Conservation (phyloP, 2,888 invertebrate species). For the Lasioglossum figueresi region DNA sequence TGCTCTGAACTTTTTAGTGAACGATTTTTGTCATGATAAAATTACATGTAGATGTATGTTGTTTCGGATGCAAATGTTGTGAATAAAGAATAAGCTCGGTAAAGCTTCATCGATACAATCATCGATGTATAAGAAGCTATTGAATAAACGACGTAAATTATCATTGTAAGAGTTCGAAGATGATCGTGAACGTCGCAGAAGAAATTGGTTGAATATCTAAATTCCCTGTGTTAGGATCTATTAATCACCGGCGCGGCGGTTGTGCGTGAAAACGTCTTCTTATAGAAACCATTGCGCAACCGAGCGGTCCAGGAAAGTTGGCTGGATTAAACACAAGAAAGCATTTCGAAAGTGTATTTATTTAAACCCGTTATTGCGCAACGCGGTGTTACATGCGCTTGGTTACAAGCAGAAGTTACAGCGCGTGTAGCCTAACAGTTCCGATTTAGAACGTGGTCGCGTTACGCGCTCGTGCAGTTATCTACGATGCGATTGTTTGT, state of each 20-base stretch:
- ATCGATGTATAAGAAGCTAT: not conserved
- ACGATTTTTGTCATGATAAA: not conserved
- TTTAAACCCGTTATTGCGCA: constrained; percentile 40
- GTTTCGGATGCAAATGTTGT: not conserved
- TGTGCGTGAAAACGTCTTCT: constrained; percentile 15
- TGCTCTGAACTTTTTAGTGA: not conserved
- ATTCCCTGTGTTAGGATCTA: not conserved
- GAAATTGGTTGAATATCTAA: not conserved
- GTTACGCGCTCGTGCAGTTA: not conserved
- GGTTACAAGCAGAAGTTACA: constrained; percentile 22
- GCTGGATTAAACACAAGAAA: constrained; percentile 41
- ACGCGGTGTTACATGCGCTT: constrained; percentile 16
- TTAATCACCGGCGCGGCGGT: not conserved
- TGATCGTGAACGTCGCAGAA: not conserved
- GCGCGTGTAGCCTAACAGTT: constrained; percentile 2
- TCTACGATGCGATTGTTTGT: not conserved
- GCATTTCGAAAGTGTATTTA: constrained; percentile 56
- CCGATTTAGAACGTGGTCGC: constrained; percentile 1
- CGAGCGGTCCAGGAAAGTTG: constrained; percentile 32
- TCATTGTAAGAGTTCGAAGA: not conserved
- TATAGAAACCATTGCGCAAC: constrained; percentile 24
- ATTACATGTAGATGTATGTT: not conserved
- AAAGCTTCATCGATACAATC: not conserved
- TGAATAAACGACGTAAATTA: not conserved
- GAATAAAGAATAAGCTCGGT: not conserved